A percentile compares a stretch with the other conserved stretches of the same genome.
phyloP scores from a whole-genome alignment of 2,888 invertebrate genomes.

The Hirtodrosophila alboralis region DNA sequence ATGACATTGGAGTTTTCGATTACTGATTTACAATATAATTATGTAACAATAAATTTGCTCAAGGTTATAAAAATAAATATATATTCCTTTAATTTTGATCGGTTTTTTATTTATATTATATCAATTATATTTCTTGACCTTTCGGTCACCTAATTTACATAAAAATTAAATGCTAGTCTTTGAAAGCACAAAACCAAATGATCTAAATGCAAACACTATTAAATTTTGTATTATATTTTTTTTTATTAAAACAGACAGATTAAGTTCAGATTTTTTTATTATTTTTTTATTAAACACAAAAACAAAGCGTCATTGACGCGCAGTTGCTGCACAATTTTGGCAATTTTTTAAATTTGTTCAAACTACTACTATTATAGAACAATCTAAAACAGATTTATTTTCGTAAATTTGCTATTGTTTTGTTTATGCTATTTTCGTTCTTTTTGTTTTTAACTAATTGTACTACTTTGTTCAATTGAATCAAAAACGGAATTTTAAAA shows the following conservation, averaged over 20 bases:
- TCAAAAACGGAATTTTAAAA: too few species aligned
- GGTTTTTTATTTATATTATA: too few species aligned
- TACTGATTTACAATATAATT: conserved; percentile 27
- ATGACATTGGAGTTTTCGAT: conserved; percentile 27
- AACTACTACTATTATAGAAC: conserved; percentile 7
- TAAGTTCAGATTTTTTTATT: conserved; percentile 1
- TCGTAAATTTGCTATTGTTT: too few species aligned
- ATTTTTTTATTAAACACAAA: conserved; percentile 6
- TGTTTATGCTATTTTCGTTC: background rate
- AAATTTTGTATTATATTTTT: background rate
- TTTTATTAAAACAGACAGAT: conserved; percentile 1
- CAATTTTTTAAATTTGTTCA: background rate
- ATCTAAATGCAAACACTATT: conserved; percentile 16
- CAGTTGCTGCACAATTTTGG: background rate
- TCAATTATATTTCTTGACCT: conserved; percentile 15
- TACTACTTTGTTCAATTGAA: too few species aligned
- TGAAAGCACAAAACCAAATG: conserved; percentile 26
- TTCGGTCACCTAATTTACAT: conserved; percentile 9
- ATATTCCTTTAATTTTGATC: conserved; percentile 5
- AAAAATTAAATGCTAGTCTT: conserved; percentile 19
- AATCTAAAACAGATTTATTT: conserved; percentile 1
- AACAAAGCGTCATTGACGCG: background rate
- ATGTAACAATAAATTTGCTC: conserved; percentile 31
- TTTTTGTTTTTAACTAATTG: too few species aligned
- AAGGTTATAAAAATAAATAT: conserved; percentile 18